Evolutionary conservation across 1,140 invertebrate genomes (phyloP).

Genomic region (Leptinotarsa undecemlineata): DNA sequence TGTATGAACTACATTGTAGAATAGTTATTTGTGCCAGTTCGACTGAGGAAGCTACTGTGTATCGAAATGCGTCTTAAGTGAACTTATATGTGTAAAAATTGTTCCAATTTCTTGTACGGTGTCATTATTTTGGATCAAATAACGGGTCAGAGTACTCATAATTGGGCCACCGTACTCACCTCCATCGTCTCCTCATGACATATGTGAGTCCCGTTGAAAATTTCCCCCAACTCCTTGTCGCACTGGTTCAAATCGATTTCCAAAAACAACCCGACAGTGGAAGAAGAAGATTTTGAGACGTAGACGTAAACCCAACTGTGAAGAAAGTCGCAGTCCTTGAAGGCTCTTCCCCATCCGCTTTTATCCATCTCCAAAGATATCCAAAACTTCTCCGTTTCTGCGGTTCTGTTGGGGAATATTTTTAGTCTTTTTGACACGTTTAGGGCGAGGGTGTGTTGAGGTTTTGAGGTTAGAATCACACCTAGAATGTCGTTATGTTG

Average conservation of each 20-base stretch:
- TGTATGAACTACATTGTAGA: no score
- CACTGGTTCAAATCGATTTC: slow-evolving; percentile 54
- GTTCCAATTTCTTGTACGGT: no score
- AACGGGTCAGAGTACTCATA: no score
- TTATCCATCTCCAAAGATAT: slow-evolving; percentile 31
- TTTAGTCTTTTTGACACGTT: slow-evolving; percentile 38
- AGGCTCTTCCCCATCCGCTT: slow-evolving; percentile 44
- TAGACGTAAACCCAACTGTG: slow-evolving; percentile 46
- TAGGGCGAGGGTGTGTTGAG: slow-evolving; percentile 33
- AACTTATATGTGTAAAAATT: no score
- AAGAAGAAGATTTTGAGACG: slow-evolving; percentile 28
- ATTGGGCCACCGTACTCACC: slow-evolving; percentile 41
- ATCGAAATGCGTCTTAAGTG: no score
- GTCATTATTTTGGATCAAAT: no score
- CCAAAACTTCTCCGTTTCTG: slow-evolving; percentile 43
- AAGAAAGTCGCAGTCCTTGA: slow-evolving; percentile 44
- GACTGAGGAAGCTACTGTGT: no score
- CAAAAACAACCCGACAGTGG: slow-evolving; percentile 49
- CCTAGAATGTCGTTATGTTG: slow-evolving; percentile 33
- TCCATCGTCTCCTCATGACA: slow-evolving; percentile 52
- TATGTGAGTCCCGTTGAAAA: slow-evolving; percentile 51
- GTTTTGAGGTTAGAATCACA: slow-evolving; percentile 28
- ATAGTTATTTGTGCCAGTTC: no score
- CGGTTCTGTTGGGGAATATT: slow-evolving; percentile 41
- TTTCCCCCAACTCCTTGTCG: slow-evolving; percentile 48